Conservation (phyloP, 2,113 vertebrate species). For the Lanius collurio region DNA sequence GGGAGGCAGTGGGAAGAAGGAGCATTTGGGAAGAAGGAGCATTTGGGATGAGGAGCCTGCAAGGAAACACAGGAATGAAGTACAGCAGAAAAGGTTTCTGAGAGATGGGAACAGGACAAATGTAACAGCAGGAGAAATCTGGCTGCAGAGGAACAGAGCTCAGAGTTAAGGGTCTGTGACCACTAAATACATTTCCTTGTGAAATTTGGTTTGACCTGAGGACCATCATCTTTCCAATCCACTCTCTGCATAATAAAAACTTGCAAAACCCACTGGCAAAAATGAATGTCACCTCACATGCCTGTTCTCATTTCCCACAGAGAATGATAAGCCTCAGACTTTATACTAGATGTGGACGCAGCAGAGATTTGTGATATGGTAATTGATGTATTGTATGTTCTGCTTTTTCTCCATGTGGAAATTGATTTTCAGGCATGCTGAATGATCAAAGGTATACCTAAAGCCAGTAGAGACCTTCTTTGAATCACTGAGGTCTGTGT, state of each 20-base stretch:
- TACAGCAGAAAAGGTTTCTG: neutral
- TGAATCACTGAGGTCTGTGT: neutral
- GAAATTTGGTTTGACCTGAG: neutral
- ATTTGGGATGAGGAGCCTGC: neutral
- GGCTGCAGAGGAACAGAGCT: neutral
- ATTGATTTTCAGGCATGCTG: neutral
- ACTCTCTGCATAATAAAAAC: neutral
- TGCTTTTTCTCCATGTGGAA: neutral
- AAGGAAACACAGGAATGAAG: neutral
- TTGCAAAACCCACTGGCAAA: neutral
- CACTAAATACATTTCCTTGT: neutral
- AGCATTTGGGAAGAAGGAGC: neutral
- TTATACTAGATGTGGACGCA: neutral
- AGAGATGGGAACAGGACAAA: neutral
- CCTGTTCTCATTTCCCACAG: neutral
- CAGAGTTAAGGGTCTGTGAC: neutral
- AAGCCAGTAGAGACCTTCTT: neutral
- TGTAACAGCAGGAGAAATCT: neutral
- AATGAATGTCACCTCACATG: neutral
- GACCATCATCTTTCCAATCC: neutral
- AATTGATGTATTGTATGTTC: neutral
- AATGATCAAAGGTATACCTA: neutral
- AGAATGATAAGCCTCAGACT: neutral
- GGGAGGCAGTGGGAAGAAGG: neutral
- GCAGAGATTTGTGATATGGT: neutral